These are phyloP conservation scores for Petrosia ficiformis DNA, from an alignment of 37 sponge, comb jelly and placozoan species.

Conservation along the genomic window DNA sequence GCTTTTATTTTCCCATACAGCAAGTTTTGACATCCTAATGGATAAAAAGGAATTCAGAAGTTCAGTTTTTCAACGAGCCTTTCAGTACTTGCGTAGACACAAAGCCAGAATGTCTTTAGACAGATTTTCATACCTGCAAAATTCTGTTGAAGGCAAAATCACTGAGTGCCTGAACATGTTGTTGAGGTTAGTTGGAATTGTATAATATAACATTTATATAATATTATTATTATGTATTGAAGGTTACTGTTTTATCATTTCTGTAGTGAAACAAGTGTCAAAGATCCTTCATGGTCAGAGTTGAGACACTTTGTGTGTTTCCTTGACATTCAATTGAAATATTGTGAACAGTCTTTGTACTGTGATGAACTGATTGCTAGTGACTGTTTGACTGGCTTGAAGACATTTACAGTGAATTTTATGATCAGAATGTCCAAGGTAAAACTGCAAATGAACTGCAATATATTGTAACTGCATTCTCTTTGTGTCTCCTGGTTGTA, in stretches of 20 bases:
- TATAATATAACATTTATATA: too few species aligned
- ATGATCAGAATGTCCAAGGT: conserved; percentile 84
- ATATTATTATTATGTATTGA: too few species aligned
- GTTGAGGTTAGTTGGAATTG: conserved; percentile 33
- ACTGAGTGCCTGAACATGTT: conserved; percentile 30
- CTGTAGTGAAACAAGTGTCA: conserved; percentile 25
- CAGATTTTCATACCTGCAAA: conserved; percentile 13
- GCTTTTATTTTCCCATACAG: conserved; percentile 8
- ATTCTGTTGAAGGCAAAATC: conserved; percentile 8
- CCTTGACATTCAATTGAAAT: conserved; percentile 60
- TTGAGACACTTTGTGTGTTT: conserved; percentile 77
- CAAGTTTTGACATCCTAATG: neutral
- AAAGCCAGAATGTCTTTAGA: conserved; percentile 5
- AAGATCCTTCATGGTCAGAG: conserved; percentile 78
- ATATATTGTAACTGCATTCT: too few species aligned
- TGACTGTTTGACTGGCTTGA: conserved; percentile 48
- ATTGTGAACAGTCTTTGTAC: conserved; percentile 58
- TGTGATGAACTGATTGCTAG: conserved; percentile 29
- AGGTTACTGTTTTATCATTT: too few species aligned
- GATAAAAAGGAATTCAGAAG: conserved; percentile 34
- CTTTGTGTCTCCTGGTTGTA: too few species aligned
- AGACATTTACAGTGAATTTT: conserved; percentile 81
- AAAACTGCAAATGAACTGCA: neutral
- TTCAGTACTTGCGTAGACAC: conserved; percentile 55
- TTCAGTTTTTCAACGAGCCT: conserved; percentile 54